Percentiles rank a stretch among this genome's conserved stretches.
These are phyloP conservation scores for Caenorhabditis wallacei DNA, from an alignment of 2,888 invertebrate species.

Conservation along the genomic window DNA sequence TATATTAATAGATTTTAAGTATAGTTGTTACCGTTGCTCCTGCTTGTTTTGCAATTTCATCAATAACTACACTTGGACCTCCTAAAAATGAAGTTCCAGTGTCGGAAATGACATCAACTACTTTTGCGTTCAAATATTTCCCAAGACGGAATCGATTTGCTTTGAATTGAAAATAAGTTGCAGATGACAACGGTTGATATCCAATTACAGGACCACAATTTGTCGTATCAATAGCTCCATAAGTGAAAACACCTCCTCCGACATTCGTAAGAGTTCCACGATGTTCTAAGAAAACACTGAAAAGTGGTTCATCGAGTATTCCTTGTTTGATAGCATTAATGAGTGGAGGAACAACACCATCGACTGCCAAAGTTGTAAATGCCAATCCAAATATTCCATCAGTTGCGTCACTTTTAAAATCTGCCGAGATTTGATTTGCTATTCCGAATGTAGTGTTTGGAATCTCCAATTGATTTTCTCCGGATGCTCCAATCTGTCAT, in stretches of 20 bases:
- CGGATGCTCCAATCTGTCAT: slow-evolving; percentile 69
- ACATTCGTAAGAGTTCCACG: slow-evolving; percentile 67
- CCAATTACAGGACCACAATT: slow-evolving; percentile 74
- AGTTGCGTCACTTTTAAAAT: slow-evolving; percentile 71
- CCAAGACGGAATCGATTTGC: slow-evolving; percentile 50
- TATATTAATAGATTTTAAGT: background rate
- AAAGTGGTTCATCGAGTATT: slow-evolving; percentile 75
- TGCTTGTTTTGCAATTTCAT: slow-evolving; percentile 47
- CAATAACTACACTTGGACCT: slow-evolving; percentile 63
- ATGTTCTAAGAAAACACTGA: slow-evolving; percentile 77
- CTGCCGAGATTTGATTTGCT: slow-evolving; percentile 70
- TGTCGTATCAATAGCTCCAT: slow-evolving; percentile 81
- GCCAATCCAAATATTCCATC: slow-evolving; percentile 78
- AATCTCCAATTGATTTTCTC: slow-evolving; percentile 68
- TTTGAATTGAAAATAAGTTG: slow-evolving; percentile 74
- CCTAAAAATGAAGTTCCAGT: slow-evolving; percentile 69
- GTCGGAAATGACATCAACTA: slow-evolving; percentile 63
- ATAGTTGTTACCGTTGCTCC: slow-evolving; percentile 18
- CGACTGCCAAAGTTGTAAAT: slow-evolving; percentile 90
- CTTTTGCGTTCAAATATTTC: slow-evolving; percentile 47
- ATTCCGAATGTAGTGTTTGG: slow-evolving; percentile 76
- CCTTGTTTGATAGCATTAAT: slow-evolving; percentile 92
- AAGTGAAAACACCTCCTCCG: slow-evolving; percentile 77
- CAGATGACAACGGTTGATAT: slow-evolving; percentile 72
- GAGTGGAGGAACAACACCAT: slow-evolving; percentile 93